Evolutionary conservation across 92 coral and sea anemone species (phyloP).

Genomic region (Chrysogorgia sp.): DNA sequence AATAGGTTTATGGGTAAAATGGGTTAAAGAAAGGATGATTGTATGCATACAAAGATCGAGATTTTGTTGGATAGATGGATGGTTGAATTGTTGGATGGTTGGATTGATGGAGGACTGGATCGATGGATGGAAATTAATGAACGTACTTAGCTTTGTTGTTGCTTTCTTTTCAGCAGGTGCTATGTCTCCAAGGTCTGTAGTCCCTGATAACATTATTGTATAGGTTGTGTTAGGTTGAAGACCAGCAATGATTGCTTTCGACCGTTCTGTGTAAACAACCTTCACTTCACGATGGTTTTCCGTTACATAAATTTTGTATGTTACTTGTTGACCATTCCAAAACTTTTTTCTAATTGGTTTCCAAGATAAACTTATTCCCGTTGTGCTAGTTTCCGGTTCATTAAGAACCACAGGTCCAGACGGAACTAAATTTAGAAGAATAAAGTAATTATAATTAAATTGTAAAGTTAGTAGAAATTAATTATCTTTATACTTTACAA

Average conservation of each 20-base stretch:
- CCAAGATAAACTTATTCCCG: conserved; percentile 23
- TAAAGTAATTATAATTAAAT: no score
- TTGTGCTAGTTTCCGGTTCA: conserved; percentile 6
- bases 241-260: conserved; percentile 17
- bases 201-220: neutral
- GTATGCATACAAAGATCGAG: no score
- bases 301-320: neutral
- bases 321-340: conserved; percentile 16
- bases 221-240: conserved; percentile 17
- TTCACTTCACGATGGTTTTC: neutral
- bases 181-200: neutral
- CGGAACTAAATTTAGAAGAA: neutral
- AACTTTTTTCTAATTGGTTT: neutral
- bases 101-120: no score
- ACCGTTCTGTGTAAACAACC: neutral
- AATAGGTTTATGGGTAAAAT: no score
- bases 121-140: neutral
- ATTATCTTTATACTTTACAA: no score
- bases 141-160: conserved; percentile 22
- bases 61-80: no score
- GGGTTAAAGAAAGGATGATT: no score
- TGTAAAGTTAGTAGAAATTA: no score
- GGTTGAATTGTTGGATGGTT: no score
- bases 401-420: conserved; percentile 5
- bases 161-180: neutral